Base-by-base conservation (phyloP, 1,140 invertebrate genomes). In the Mesaphorura yosii region DNA sequence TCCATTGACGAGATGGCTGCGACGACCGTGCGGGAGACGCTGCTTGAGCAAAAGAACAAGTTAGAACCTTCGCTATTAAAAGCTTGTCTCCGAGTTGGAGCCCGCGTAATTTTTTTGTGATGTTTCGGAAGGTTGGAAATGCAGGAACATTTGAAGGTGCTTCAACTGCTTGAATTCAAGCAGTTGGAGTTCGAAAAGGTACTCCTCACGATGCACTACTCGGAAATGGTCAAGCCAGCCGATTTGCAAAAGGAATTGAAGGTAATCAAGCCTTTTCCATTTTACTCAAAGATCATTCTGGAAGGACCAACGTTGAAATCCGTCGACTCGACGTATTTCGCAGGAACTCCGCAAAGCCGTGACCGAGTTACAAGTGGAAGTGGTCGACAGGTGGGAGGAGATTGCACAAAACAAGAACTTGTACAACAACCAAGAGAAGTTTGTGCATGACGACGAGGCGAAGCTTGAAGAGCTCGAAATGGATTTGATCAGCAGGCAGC, bases 121-220 rank as follows among this genome's bases (percentile, higher is more conserved):
- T 34, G 3, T 54, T 48, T 10, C 31, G 10, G 10, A 10, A 62
- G 56, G 15, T n/a, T 59, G 2, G 61, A 63, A 22, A 51, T 59
- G 41, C 55, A 54, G 26, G 48, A 59, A 12, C 38, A 53, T 34
- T 48, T 59, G 48, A 54, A 48, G 28, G 53, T 34, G 26, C 48
- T 63, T 39, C 61, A 63, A 31, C 34, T 47, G 1, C 20, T 63
- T 15, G 52, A 63, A 38, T n/a, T 57, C 14, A 59, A 58, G 19
- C 60, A 62, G 47, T 26, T 59, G 17, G 57, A 62, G 27, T 62
- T 59, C 47, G 60, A 62, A 38, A 58, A 55, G 45, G 50, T 57
- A 41, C 46, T 62, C 2, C 28, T 62, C 27, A 52, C 40, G 22
- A 23, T 59, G 14, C 53, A 58, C 37, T 62, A 62, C 34, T 48